These are phyloP conservation scores for Mormyrus hasselquistii DNA, from an alignment of 2,797 vertebrate genomes.

Conservation along the genomic window DNA sequence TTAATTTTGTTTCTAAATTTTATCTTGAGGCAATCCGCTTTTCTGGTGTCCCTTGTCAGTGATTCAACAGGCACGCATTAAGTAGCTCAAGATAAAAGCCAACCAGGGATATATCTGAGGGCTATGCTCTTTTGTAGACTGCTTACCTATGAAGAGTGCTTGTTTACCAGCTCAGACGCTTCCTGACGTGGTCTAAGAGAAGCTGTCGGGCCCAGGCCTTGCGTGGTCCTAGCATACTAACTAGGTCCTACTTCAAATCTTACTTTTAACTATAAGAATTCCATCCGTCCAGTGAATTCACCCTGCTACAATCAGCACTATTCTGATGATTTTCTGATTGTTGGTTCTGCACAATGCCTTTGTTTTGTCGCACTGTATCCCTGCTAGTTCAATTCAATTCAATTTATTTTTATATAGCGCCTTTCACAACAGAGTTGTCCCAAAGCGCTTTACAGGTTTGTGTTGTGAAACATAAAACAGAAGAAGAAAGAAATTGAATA, in stretches of 20 bases:
- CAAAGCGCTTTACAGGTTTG: too few species aligned
- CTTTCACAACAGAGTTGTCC: too few species aligned
- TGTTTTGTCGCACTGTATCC: neutral
- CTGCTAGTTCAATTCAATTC: neutral
- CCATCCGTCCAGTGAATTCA: neutral
- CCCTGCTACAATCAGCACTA: neutral
- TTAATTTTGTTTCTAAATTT: neutral
- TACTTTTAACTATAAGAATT: neutral
- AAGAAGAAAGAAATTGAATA: too few species aligned
- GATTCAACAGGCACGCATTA: neutral
- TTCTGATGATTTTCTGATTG: neutral
- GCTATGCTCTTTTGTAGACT: neutral
- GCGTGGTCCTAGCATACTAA: neutral
- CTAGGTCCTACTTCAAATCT: neutral
- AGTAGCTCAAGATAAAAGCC: neutral
- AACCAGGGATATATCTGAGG: neutral
- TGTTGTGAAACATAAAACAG: too few species aligned
- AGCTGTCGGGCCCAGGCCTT: neutral
- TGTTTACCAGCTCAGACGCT: neutral
- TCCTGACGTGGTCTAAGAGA: neutral
- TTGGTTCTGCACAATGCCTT: neutral
- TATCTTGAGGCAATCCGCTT: neutral
- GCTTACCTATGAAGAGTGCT: neutral
- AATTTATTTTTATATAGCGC: too few species aligned
- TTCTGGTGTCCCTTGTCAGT: neutral